phyloP scores from a whole-genome alignment of 2,888 invertebrate species.

The Macrosoma leucophasiata region DNA sequence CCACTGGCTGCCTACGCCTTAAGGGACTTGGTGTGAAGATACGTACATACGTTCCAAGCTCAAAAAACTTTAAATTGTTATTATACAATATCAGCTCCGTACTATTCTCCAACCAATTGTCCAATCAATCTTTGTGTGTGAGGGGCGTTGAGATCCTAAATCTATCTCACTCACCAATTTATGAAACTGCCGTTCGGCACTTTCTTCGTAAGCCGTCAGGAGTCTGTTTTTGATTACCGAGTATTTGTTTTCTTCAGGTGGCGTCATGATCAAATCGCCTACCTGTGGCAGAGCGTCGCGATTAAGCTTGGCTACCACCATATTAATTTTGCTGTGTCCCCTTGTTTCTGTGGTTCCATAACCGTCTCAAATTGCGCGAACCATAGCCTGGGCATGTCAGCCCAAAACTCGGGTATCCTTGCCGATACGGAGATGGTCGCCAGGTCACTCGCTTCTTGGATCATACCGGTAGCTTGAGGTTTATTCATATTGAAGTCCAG shows the following conservation, averaged over 20 bases:
- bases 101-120: no score
- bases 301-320: constrained; percentile 3
- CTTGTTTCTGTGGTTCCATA: constrained; percentile 8
- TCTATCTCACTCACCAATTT: constrained; percentile 3
- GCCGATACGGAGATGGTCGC: constrained; percentile 1
- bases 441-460: no score
- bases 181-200: constrained; percentile 3
- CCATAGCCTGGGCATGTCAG: constrained; percentile 9
- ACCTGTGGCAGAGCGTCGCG: constrained; percentile 1
- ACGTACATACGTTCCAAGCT: no score
- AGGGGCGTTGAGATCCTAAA: not conserved
- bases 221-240: not conserved
- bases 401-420: constrained; percentile 9
- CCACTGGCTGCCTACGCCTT: no score
- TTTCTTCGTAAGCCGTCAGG: constrained; percentile 1
- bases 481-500: no score
- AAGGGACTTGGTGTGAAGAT: no score
- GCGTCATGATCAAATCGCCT: constrained; percentile 1
- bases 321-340: constrained; percentile 6
- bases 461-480: no score
- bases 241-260: constrained; percentile 2
- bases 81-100: no score
- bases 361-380: constrained; percentile 11
- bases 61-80: no score
- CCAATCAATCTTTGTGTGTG: no score